phyloP scores from a whole-genome alignment of 2,888 invertebrate genomes.

The Cataglyphis albicans region DNA sequence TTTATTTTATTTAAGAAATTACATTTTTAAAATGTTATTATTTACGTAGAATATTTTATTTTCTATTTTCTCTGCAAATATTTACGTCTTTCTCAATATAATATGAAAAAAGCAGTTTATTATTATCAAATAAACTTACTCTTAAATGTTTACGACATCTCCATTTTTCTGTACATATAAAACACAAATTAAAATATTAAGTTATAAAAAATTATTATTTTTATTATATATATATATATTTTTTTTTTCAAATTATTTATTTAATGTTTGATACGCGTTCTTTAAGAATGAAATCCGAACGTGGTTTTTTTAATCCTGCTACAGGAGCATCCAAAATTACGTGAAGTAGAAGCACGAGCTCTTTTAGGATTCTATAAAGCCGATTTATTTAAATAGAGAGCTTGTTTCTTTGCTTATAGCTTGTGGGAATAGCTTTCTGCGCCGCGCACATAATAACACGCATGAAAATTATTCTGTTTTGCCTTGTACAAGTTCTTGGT shows the following conservation, averaged over 20 bases:
- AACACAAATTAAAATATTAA: neutral
- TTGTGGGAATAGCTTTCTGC: neutral
- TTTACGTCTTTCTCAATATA: neutral
- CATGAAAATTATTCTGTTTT: conserved; percentile 1
- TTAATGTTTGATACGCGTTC: conserved; percentile 44
- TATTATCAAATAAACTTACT: neutral
- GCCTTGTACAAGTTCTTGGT: neutral
- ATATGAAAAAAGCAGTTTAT: too few relatives aligned
- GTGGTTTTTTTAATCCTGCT: conserved; percentile 1
- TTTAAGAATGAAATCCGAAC: conserved; percentile 32
- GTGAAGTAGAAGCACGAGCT: neutral
- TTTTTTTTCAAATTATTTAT: neutral
- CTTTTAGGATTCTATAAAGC: conserved; percentile 14
- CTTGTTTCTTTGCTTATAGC: neutral
- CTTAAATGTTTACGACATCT: neutral
- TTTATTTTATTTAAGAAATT: neutral
- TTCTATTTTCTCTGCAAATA: neutral
- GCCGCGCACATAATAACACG: conserved; percentile 8
- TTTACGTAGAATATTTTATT: neutral
- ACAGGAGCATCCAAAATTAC: conserved; percentile 3
- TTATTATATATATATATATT: too few relatives aligned
- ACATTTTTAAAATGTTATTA: neutral
- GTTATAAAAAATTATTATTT: neutral
- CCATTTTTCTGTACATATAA: neutral
- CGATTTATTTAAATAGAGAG: conserved; percentile 25